Evolutionary conservation across 2,888 invertebrate genomes (phyloP), one percentile per base, ranked within the genome.

Genomic region (Acanthacorydalis orientalis): DNA sequence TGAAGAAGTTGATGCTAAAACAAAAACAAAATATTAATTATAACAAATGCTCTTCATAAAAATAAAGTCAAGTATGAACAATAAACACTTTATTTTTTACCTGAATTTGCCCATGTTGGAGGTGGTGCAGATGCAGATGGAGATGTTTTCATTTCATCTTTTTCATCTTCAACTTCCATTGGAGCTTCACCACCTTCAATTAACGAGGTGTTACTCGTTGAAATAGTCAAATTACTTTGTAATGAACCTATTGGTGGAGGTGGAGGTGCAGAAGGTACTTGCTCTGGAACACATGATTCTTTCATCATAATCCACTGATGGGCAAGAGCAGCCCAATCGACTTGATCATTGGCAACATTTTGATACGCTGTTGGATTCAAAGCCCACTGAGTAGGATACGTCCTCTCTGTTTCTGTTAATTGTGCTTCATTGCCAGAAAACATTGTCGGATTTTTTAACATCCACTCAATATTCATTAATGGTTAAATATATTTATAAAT

Each of bases 251-350:
- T 43, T 7, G 63, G 60, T 1, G 77, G 72, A 4, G 79, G 77
- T 9, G 78, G 75, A 37, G 77, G 74, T 15, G 75, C 73, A 7
- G 75, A 72, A 39, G 75, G 67, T 35, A 76, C 72, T 35, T 75
- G 72, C 35, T 70, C 70, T 40, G 70, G 66, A 2, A 68, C 66
- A 15, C 67, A 65, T 8, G 82, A 78, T 59, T 87, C 86, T 61
- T 91, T 89, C 90, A 91, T 91, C 63, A 87, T 87, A 56, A 96
- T 95, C 95, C 96, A 95, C 75, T 95, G 93, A 62, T 95, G 92
- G 31, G 95, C 95, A 58, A 96, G 70, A 32, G 89, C 83, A 10
- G 93, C 95, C 95, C 96, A 96, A 65, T 96, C 95, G 50, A 95
- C 93, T 68, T 84, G 78, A 62, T 85, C 88, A 58, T 80, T 80